Evolutionary conservation across 2,113 vertebrate species (phyloP), one percentile per base, ranked within the genome.

Genomic region (Eulacestoma nigropectus): DNA sequence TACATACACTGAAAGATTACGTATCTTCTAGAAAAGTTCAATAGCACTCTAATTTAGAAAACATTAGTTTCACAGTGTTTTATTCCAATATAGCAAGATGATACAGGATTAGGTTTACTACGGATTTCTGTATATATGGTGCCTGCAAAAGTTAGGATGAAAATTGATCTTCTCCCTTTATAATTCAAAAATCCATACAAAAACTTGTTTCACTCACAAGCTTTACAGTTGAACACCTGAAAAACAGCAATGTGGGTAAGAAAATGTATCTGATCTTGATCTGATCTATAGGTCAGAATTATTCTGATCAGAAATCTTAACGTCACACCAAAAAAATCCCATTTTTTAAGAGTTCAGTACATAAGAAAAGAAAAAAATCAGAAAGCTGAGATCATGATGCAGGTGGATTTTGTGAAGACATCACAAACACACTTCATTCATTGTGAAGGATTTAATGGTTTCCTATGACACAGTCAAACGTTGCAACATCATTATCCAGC

Each of bases 401-500:
- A 90, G 59, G 8, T 59, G 89, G 37, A 47, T 76, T 46, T 57
- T 97, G 68, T 86, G 88, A 90, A 82, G 78, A 47, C 39, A 76
- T 11, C 27, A 70, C 70, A 90, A 94, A 94, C 87, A 80, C 67
- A 70, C 94, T 95, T 83, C 85, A 77, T 96, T 96, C 75, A 63
- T 50, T 93, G 78, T 94, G 41, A 92, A 95, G 64, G 60, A 92
- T 91, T 91, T 95, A 96, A 92, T 85, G 52, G 75, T 88, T 97
- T 95, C 56, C 59, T 49, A 68, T 77, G 37, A 41, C 46, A 92
- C 33, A 70, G 76, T 82, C 87, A 95, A 96, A 88, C 3, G 2
- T 15, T 78, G 93, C 42, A 30, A 86, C 47, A 89, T 82, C 80
- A 89, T 96, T 93, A 91, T 67, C 21, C 37, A 74, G 27, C 26